These are phyloP conservation scores for Lithophane leautieri DNA, from an alignment of 2,888 invertebrate species.

Conservation along the genomic window DNA sequence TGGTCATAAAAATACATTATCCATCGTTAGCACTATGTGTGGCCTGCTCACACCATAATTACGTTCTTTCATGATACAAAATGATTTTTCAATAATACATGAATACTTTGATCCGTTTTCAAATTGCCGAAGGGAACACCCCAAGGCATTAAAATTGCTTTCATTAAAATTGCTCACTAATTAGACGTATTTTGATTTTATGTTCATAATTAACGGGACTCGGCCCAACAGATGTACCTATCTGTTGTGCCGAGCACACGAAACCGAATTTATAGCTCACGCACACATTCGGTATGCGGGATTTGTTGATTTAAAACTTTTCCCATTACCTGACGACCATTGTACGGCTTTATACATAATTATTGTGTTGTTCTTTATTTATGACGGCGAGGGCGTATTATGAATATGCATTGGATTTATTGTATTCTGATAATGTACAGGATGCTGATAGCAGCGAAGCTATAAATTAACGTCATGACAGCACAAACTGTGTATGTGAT, in stretches of 20 bases:
- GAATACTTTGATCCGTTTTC: constrained; percentile 7
- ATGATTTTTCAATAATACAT: constrained; percentile 16
- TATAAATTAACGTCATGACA: constrained; percentile 11
- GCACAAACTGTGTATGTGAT: neutral
- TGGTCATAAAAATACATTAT: constrained; percentile 72
- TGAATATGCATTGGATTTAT: constrained; percentile 54
- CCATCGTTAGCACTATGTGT: constrained; percentile 64
- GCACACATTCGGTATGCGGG: constrained; percentile 56
- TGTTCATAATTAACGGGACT: constrained; percentile 49
- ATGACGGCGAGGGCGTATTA: constrained; percentile 37
- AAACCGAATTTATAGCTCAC: constrained; percentile 63
- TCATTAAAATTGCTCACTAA: constrained; percentile 38
- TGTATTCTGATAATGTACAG: constrained; percentile 34
- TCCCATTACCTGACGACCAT: constrained; percentile 68
- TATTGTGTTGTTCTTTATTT: constrained; percentile 60
- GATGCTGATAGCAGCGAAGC: neutral
- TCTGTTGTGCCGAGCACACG: constrained; percentile 3
- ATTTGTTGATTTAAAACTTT: constrained; percentile 74
- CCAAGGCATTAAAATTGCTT: constrained; percentile 11
- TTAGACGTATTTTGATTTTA: constrained; percentile 48
- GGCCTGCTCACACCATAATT: constrained; percentile 20
- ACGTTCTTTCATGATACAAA: constrained; percentile 13
- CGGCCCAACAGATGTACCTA: constrained; percentile 42
- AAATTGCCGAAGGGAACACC: neutral
- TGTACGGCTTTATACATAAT: constrained; percentile 61